Evolutionary conservation across 2,888 invertebrate genomes (phyloP).

Genomic region (Chelonus formosanus): DNA sequence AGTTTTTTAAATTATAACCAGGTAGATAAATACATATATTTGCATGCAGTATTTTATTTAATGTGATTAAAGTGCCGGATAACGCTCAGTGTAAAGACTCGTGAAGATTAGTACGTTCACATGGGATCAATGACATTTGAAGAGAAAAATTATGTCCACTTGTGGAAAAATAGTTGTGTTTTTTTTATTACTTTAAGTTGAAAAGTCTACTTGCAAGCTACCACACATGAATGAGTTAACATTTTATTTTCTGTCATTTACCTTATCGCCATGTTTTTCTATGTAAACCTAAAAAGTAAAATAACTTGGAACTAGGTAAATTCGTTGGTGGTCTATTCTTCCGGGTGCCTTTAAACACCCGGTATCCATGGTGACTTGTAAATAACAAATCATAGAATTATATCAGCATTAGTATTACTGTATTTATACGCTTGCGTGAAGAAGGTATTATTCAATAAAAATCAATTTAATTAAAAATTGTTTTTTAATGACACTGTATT

Average conservation of each 20-base stretch:
- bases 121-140: too few species aligned
- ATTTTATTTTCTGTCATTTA: too few species aligned
- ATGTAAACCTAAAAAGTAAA: conserved; percentile 24
- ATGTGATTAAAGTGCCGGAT: too few species aligned
- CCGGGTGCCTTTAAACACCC: conserved; percentile 32
- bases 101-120: too few species aligned
- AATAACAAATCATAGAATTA: conserved; percentile 41
- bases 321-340: conserved; percentile 28
- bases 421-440: conserved; percentile 43
- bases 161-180: neutral
- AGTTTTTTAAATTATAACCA: too few species aligned
- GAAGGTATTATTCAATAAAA: conserved; percentile 33
- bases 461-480: conserved; percentile 6
- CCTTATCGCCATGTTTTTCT: too few species aligned
- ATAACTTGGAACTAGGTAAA: neutral
- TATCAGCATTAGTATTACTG: conserved; percentile 29
- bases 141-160: too few species aligned
- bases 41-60: too few species aligned
- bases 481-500: neutral
- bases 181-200: neutral
- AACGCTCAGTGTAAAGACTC: too few species aligned
- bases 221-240: too few species aligned
- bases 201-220: too few species aligned
- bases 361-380: conserved; percentile 53
- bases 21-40: too few species aligned